Evolutionary conservation across 2,888 invertebrate species (phyloP).

Genomic region (Drepana falcataria): DNA sequence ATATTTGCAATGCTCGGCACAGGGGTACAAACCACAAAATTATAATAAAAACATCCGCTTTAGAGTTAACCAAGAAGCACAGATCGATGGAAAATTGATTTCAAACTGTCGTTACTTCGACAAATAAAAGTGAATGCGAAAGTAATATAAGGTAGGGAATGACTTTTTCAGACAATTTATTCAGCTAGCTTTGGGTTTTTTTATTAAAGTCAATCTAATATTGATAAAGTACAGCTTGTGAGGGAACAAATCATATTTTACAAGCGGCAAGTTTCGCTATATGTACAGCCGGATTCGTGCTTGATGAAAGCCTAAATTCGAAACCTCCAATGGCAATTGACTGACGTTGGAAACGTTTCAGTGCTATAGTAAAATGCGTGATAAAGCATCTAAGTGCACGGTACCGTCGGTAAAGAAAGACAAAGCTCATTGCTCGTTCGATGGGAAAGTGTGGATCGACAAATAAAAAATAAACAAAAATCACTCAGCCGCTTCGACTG

Average conservation of each 20-base stretch:
- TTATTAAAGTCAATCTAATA: too few species aligned
- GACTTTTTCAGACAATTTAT: slow-evolving; percentile 16
- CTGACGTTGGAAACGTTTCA: slow-evolving; percentile 32
- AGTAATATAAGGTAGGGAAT: slow-evolving; percentile 38
- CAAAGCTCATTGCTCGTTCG: slow-evolving; percentile 64
- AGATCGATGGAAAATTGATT: slow-evolving; percentile 54
- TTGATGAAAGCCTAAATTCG: slow-evolving; percentile 48
- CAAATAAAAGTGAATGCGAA: slow-evolving; percentile 50
- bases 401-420: slow-evolving; percentile 56
- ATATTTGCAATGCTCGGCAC: slow-evolving; percentile 60
- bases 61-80: slow-evolving; percentile 79
- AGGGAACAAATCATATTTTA: neutral
- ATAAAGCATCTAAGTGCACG: slow-evolving; percentile 75
- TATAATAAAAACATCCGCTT: slow-evolving; percentile 63
- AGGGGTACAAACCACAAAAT: slow-evolving; percentile 69
- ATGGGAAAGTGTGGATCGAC: slow-evolving; percentile 68
- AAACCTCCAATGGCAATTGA: slow-evolving; percentile 25
- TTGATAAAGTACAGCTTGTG: neutral
- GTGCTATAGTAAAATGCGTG: slow-evolving; percentile 74
- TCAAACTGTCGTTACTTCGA: slow-evolving; percentile 27
- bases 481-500: slow-evolving; percentile 69
- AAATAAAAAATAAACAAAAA: slow-evolving; percentile 56
- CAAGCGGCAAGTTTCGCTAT: slow-evolving; percentile 31
- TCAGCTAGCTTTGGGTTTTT: slow-evolving; percentile 4
- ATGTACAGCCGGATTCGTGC: slow-evolving; percentile 63